Conservation (phyloP, 2,113 vertebrate species). For the Oryzias melastigma region DNA sequence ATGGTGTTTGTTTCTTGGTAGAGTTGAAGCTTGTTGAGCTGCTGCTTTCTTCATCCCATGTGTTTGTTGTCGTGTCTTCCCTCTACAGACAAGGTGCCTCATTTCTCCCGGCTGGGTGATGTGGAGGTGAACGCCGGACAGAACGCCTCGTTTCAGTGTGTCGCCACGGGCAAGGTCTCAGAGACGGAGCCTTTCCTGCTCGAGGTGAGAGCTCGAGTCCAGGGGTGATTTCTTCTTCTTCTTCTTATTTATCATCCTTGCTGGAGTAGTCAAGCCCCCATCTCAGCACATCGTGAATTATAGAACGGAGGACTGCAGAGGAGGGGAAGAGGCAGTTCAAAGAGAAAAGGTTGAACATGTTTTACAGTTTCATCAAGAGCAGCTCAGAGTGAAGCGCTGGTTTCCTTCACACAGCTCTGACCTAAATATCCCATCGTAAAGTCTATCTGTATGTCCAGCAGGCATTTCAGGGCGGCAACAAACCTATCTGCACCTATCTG, state of each 20-base stretch:
- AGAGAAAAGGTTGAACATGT: background rate
- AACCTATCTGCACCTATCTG: too few species aligned
- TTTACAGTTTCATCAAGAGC: background rate
- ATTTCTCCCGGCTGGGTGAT: constrained; percentile 89
- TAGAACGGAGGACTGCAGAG: background rate
- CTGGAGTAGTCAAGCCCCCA: background rate
- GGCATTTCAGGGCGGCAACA: too few species aligned
- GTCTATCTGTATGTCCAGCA: too few species aligned
- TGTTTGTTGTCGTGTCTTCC: constrained; percentile 25
- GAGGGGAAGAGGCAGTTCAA: background rate
- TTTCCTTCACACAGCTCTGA: background rate
- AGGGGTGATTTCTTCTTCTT: background rate
- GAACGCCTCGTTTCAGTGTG: constrained; percentile 90
- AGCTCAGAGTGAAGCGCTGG: background rate
- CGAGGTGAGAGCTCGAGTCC: constrained; percentile 78
- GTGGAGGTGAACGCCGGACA: constrained; percentile 92
- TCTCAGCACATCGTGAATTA: constrained; percentile 7
- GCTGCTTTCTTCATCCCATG: constrained; percentile 29
- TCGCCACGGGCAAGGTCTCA: constrained; percentile 81
- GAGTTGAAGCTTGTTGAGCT: too few species aligned
- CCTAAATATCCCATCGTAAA: too few species aligned
- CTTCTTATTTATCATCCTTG: background rate
- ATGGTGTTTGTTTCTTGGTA: too few species aligned
- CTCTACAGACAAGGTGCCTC: constrained; percentile 86
- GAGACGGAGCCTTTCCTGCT: constrained; percentile 84